Base-by-base conservation (phyloP, 2,888 invertebrate genomes). In the Xanthorhoe designata region DNA sequence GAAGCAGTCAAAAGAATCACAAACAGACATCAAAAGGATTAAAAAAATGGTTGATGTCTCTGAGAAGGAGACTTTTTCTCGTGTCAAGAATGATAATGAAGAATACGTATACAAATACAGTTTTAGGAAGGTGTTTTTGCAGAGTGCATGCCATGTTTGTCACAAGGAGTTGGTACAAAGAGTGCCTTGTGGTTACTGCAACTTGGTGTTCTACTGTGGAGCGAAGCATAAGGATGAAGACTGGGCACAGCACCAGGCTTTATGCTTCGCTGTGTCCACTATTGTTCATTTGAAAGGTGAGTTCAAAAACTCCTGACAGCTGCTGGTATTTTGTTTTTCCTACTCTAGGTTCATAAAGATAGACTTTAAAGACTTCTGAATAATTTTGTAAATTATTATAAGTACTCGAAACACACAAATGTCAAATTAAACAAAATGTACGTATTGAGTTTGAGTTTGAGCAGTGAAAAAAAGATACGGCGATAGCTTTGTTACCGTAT, bases 131-230 rank as follows among this genome's bases (percentile, higher is more conserved):
- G 95, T 96, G 13, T 96, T 95, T 78, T 86, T 95, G 38, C 93
- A 94, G 50, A 95, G 94, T 68, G 86, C 94, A 5, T 96, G 96
- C 67, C 91, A 94, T 56, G 80, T 92, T 57, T 94, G 94, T 72
- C 93, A 94, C 69, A 89, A 87, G 32, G 84, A 86, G 35, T 74
- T 94, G 65, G 79, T 73, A 49, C 79, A 85, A 1, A 80, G 89
- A 66, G 80, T 92, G 1, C 82, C 90, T 0, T 92, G 94, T 70
- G 83, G 84, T 59, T 91, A 88, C 55, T 96, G 96, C 72, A 92
- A 94, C 65, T 90, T 96, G 87, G 86, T 95, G 13, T 94, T 94
- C 62, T 96, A 96, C 76, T 96, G 96, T 78, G 94, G 92, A 10
- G 78, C 84, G 15, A 91, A 94, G 13, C 96, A 96, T 75, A 94